Percentiles rank a stretch among this genome's conserved stretches.
These are phyloP conservation scores for Nowickia ferox DNA, from an alignment of 2,888 invertebrate genomes.

Conservation along the genomic window DNA sequence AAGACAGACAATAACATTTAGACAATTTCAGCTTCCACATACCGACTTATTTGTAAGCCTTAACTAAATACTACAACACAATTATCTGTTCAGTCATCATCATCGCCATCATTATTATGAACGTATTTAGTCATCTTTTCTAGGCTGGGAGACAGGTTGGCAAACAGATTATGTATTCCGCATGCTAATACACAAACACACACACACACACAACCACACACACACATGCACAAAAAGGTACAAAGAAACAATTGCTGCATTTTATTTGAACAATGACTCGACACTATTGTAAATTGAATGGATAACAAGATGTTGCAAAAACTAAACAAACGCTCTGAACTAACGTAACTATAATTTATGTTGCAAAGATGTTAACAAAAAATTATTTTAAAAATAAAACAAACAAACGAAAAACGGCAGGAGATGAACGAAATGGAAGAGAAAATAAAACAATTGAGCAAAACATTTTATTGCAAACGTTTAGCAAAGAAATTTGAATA, in stretches of 20 bases:
- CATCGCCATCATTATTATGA: conserved; percentile 23
- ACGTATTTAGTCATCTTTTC: conserved; percentile 15
- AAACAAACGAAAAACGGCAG: neutral
- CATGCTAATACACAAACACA: neutral
- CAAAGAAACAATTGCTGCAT: conserved; percentile 45
- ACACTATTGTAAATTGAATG: conserved; percentile 54
- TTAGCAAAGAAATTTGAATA: conserved; percentile 43
- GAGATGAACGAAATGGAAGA: neutral
- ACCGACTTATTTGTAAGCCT: conserved; percentile 10
- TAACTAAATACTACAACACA: conserved; percentile 21
- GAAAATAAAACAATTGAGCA: conserved; percentile 33
- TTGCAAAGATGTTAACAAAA: conserved; percentile 16
- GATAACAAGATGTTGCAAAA: conserved; percentile 42
- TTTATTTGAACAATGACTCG: conserved; percentile 53
- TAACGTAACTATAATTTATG: conserved; percentile 20
- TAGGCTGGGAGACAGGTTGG: conserved; percentile 32
- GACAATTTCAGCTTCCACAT: neutral
- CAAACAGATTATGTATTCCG: conserved; percentile 38
- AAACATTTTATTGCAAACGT: conserved; percentile 32
- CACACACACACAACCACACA: conserved; percentile 13
- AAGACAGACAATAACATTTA: neutral
- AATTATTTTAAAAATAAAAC: conserved; percentile 1
- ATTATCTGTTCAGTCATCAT: conserved; percentile 35
- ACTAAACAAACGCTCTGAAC: neutral
- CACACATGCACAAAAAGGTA: conserved; percentile 4